These are phyloP conservation scores for Tauraco erythrolophus DNA, from an alignment of 2,113 vertebrate species.

Conservation along the genomic window DNA sequence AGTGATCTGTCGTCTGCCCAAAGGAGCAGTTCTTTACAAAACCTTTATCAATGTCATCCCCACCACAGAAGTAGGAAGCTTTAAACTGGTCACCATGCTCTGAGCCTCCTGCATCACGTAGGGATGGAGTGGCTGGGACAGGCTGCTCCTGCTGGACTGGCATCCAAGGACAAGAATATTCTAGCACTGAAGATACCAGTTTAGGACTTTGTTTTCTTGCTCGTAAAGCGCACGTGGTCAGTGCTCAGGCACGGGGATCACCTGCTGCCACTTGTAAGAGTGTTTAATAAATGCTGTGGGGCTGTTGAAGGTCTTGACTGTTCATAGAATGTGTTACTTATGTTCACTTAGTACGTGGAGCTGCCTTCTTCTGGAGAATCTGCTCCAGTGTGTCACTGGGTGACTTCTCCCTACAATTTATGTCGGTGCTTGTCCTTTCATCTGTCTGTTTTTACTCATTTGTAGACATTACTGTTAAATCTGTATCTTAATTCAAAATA, in stretches of 20 bases:
- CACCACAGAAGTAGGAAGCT: conserved; percentile 83
- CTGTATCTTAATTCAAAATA: not conserved
- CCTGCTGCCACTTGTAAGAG: not conserved
- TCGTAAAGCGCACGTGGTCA: not conserved
- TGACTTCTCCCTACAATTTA: not conserved
- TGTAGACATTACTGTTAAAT: not conserved
- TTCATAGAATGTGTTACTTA: not conserved
- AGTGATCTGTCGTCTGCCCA: conserved; percentile 85
- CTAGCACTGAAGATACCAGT: not conserved
- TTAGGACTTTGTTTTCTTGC: not conserved
- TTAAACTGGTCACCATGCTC: conserved; percentile 89
- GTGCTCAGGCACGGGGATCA: not conserved
- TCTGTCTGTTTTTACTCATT: not conserved
- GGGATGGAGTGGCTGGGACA: not conserved
- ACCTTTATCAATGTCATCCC: conserved; percentile 91
- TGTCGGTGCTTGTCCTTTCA: not conserved
- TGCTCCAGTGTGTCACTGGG: not conserved
- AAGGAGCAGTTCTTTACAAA: conserved; percentile 91
- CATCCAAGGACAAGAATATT: not conserved
- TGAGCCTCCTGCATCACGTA: conserved; percentile 33
- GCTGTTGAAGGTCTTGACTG: not conserved
- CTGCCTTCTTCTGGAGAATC: not conserved
- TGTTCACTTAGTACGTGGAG: not conserved
- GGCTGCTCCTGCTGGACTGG: not conserved
- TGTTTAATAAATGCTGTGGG: not conserved